Evolutionary conservation across 2,113 vertebrate genomes (phyloP), one percentile per base, ranked within the genome.

Genomic region (Jacana jacana): DNA sequence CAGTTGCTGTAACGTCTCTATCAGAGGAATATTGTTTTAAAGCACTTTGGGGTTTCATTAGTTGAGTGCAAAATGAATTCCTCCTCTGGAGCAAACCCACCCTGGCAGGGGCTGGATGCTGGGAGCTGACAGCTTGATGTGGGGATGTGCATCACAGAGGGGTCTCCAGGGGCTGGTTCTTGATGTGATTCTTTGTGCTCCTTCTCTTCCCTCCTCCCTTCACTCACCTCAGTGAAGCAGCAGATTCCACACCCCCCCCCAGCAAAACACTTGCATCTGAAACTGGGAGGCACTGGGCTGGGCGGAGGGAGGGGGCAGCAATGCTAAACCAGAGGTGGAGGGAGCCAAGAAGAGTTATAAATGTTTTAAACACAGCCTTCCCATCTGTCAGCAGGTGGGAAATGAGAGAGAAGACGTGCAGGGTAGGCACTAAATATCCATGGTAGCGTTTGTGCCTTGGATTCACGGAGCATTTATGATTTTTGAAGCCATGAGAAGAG

Each of bases 31-130:
- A 20, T 85, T 92, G 68, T 80, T 95, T 86, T 85, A 91, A 93
- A 95, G 93, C 78, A 72, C 86, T 77, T 87, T 51, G 64, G 71
- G 80, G 51, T 76, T 78, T 5, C 75, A 28, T 83, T 81, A 95
- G 90, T 42, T 51, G 89, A 96, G 76, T 31, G 88, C 68, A 85
- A 73, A 94, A 87, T 55, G 68, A 95, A 94, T 94, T 94, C 55
- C 72, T 81, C 63, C 89, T 95, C 86, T 33, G 71, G 70, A 93
- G 83, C 71, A 92, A 66, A 72, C 20, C 90, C 96, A 87, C 49
- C 70, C 63, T 28, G 2, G 40, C 8, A n/a, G 65, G 86, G 82
- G 80, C 73, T 90, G 95, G 69, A 44, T 55, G 76, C 90, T 68
- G 69, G 49, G 79, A 94, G 93, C 92, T 93, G 94, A 73, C 86